Conservation (phyloP, 2,113 vertebrate species). For the Laterallus jamaicensis region DNA sequence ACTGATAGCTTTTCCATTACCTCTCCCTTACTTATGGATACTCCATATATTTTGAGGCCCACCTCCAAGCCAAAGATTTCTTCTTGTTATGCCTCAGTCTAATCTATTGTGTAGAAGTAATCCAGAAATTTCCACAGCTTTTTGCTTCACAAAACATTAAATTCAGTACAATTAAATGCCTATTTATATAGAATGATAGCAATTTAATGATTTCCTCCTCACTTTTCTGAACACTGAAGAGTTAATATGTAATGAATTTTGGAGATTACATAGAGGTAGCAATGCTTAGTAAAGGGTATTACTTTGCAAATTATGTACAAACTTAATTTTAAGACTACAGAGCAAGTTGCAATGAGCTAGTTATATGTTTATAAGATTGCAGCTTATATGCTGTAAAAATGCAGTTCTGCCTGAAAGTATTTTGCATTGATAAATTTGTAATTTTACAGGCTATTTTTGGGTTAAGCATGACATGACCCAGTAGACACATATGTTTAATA, state of each 20-base stretch:
- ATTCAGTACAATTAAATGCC: not conserved
- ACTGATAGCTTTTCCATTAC: not conserved
- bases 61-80: not conserved
- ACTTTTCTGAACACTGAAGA: not conserved
- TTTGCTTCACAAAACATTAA: not conserved
- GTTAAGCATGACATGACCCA: not conserved
- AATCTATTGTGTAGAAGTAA: not conserved
- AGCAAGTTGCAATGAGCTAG: not conserved
- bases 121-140: not conserved
- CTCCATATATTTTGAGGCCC: not conserved
- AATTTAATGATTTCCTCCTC: no score
- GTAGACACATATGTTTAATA: not conserved
- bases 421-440: not conserved
- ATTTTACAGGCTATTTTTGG: not conserved
- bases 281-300: not conserved
- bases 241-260: not conserved
- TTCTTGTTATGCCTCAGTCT: not conserved
- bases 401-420: not conserved
- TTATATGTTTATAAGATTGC: not conserved
- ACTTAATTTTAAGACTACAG: not conserved
- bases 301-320: not conserved
- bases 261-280: not conserved
- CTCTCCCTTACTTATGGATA: not conserved
- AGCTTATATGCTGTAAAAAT: not conserved
- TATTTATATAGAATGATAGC: not conserved